phyloP scores from a whole-genome alignment of 2,888 invertebrate species.

The Lypha dubia region DNA sequence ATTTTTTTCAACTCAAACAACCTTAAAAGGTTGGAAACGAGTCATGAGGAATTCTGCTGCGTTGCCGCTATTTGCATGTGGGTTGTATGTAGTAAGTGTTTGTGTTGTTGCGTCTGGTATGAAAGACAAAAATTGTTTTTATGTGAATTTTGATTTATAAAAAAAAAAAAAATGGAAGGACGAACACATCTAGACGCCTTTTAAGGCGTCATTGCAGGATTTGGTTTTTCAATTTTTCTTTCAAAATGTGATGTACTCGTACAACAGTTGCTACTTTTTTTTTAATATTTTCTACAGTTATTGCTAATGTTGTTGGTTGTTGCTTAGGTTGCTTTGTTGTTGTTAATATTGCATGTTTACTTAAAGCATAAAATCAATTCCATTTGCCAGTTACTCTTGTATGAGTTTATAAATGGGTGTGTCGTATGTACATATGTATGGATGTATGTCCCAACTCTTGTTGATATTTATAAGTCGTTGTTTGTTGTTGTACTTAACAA shows the following conservation, averaged over 20 bases:
- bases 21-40: conserved; percentile 48
- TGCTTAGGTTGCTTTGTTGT: conserved; percentile 7
- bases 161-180: neutral
- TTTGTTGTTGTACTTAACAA: conserved; percentile 72
- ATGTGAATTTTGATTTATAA: conserved; percentile 7
- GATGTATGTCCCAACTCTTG: conserved; percentile 8
- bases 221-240: neutral
- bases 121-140: neutral
- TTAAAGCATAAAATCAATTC: conserved; percentile 62
- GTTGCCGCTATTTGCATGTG: neutral
- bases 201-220: conserved; percentile 48
- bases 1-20: conserved; percentile 13
- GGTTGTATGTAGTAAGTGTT: neutral
- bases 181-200: conserved; percentile 36
- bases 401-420: conserved; percentile 7
- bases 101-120: neutral
- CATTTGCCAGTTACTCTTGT: conserved; percentile 36
- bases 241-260: neutral
- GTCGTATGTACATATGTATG: neutral
- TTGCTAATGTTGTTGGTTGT: conserved; percentile 11
- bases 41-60: conserved; percentile 5
- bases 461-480: conserved; percentile 36
- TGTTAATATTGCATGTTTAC: conserved; percentile 61
- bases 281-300: neutral
- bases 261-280: conserved; percentile 11